These are phyloP conservation scores for Erithacus rubecula DNA, from an alignment of 2,797 vertebrate species.

Conservation along the genomic window DNA sequence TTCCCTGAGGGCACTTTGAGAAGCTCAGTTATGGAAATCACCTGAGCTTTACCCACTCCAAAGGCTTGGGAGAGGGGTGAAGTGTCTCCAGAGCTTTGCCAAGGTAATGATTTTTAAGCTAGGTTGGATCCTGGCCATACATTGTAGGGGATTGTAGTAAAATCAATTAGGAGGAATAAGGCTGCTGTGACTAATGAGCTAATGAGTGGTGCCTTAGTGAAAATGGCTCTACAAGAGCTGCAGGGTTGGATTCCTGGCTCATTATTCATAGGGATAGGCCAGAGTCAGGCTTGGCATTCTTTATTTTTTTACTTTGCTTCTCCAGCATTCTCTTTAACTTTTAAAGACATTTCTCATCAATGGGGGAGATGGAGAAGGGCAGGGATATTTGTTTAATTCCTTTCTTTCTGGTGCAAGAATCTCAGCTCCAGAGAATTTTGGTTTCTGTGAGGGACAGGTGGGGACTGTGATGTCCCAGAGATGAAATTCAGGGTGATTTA, in stretches of 20 bases:
- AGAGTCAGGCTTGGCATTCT: background rate
- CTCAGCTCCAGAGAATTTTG: background rate
- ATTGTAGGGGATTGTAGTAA: constrained; percentile 5
- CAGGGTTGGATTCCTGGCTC: constrained; percentile 24
- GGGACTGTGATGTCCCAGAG: background rate
- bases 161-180: constrained; percentile 56
- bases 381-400: background rate
- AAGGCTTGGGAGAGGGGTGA: background rate
- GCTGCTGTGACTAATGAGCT: constrained; percentile 54
- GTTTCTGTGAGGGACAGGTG: background rate
- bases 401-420: background rate
- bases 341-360: fast-evolving
- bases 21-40: background rate
- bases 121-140: constrained; percentile 8
- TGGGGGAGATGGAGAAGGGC: background rate
- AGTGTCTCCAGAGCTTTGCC: background rate
- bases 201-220: constrained; percentile 25
- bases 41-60: fast-evolving
- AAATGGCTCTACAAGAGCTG: constrained; percentile 10
- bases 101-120: background rate
- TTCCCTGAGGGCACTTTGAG: background rate
- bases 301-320: background rate
- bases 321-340: background rate
- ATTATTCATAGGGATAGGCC: background rate
- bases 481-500: background rate